Conservation (phyloP, 2,888 invertebrate genomes). For the Harpalus rubripes region DNA sequence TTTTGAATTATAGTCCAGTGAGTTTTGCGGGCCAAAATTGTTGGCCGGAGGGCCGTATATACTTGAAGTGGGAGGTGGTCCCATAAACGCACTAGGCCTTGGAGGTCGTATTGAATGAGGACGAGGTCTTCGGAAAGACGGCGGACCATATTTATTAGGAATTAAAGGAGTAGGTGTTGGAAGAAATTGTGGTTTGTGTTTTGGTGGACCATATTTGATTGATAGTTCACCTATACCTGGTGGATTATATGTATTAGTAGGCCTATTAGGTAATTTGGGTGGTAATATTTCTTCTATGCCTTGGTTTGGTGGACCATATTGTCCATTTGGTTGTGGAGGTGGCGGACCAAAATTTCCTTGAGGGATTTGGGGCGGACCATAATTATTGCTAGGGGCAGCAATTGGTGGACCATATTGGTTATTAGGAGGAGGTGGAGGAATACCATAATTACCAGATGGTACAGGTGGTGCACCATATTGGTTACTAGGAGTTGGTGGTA, state of each 20-base stretch:
- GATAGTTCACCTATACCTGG: slow-evolving; percentile 71
- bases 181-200: slow-evolving; percentile 47
- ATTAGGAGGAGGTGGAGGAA: slow-evolving; percentile 69
- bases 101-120: neutral
- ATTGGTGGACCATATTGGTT: slow-evolving; percentile 68
- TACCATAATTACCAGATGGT: neutral
- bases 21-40: slow-evolving; percentile 55
- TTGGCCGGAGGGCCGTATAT: slow-evolving; percentile 55
- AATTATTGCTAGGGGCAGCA: slow-evolving; percentile 69
- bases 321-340: slow-evolving; percentile 47
- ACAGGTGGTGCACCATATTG: slow-evolving; percentile 69
- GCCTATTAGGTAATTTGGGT: slow-evolving; percentile 70
- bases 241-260: slow-evolving; percentile 70
- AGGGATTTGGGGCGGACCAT: slow-evolving; percentile 75
- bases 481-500: slow-evolving; percentile 67
- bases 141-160: slow-evolving; percentile 56
- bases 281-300: slow-evolving; percentile 70
- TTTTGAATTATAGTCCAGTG: slow-evolving; percentile 48
- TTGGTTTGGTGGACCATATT: slow-evolving; percentile 77
- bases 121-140: slow-evolving; percentile 51
- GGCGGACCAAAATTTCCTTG: slow-evolving; percentile 66
- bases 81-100: slow-evolving; percentile 42
- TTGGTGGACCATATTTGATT: slow-evolving; percentile 69
- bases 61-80: slow-evolving; percentile 65
- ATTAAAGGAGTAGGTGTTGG: slow-evolving; percentile 18